phyloP scores from a whole-genome alignment of 2,113 vertebrate genomes.

The Dendrocopos noguchii region DNA sequence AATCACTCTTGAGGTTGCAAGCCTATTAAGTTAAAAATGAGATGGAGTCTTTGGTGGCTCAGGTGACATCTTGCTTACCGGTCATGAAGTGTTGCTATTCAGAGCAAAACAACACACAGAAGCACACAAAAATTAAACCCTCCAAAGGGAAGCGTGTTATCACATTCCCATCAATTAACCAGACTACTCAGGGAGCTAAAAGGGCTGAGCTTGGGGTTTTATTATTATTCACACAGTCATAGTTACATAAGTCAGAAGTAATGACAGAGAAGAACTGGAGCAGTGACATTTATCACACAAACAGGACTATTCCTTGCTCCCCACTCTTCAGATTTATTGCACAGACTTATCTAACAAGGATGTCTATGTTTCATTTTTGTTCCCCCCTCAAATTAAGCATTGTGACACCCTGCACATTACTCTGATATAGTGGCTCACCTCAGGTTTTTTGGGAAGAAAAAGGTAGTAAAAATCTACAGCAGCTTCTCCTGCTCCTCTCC shows the following conservation, averaged over 20 bases:
- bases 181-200: not conserved
- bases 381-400: not conserved
- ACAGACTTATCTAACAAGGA: not conserved
- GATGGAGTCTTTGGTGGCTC: not conserved
- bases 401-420: not conserved
- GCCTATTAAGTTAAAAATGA: not conserved
- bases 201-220: not conserved
- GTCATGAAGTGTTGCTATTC: not conserved
- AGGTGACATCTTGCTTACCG: not conserved
- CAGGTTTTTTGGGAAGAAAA: not conserved
- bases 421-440: constrained; percentile 24
- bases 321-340: constrained; percentile 27
- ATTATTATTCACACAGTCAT: not conserved
- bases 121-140: not conserved
- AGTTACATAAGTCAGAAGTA: not conserved
- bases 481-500: not conserved
- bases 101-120: not conserved
- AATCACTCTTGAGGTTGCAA: not conserved
- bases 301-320: not conserved
- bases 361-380: not conserved
- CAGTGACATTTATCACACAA: not conserved
- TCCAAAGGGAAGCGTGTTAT: not conserved
- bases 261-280: not conserved
- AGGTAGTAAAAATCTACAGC: not conserved
- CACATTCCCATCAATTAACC: not conserved